Conservation (phyloP, 2,113 vertebrate species). For the Melanostigma gelatinosum region DNA sequence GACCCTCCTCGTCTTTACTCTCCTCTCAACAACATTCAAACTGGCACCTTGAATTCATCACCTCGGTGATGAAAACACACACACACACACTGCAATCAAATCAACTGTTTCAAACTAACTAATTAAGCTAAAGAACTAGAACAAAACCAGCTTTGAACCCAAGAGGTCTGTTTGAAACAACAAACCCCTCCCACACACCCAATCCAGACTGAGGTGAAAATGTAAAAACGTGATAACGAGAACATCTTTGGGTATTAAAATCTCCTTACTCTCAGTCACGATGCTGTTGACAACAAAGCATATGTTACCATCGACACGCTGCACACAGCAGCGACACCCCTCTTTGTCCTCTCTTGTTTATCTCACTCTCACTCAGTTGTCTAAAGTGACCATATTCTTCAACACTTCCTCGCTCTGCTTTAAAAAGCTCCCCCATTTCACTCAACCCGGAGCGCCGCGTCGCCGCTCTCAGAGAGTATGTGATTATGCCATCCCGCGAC, state of each 20-base stretch:
- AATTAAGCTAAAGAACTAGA: constrained; percentile 10
- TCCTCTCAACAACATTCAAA: not conserved
- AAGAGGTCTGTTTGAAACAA: not conserved
- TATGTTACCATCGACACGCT: constrained; percentile 70
- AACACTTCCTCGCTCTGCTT: not conserved
- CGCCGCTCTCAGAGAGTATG: constrained; percentile 4
- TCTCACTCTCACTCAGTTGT: constrained; percentile 7
- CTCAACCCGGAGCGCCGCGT: not conserved
- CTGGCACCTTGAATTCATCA: too few species aligned
- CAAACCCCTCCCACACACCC: not conserved
- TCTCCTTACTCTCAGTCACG: constrained; percentile 7
- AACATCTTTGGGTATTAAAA: not conserved
- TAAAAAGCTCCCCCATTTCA: constrained; percentile 11
- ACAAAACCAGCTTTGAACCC: constrained; percentile 4
- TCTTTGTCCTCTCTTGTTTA: constrained; percentile 50
- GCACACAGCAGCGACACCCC: constrained; percentile 9
- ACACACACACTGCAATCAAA: not conserved
- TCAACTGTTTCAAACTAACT: not conserved
- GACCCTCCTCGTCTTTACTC: not conserved
- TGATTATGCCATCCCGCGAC: constrained; percentile 25
- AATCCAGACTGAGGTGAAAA: not conserved
- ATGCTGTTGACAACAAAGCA: constrained; percentile 42
- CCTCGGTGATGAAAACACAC: too few species aligned
- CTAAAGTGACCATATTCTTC: constrained; percentile 29
- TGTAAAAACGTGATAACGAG: constrained; percentile 24